These are phyloP conservation scores for Mythimna lalbum DNA, from an alignment of 2,888 invertebrate genomes.

Conservation along the genomic window DNA sequence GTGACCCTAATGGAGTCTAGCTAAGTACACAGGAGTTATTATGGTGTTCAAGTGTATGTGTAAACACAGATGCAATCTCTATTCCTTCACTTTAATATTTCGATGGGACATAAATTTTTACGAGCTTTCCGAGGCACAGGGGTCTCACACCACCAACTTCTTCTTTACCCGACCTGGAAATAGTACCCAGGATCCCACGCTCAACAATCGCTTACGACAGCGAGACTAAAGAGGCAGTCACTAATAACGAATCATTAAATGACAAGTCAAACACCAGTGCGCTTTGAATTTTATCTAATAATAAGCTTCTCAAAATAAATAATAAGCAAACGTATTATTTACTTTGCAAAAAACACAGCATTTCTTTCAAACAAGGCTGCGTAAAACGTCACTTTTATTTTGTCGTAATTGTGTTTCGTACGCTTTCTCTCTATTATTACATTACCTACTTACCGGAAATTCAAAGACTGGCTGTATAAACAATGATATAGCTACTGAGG, in stretches of 20 bases:
- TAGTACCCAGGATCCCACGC: too few relatives aligned
- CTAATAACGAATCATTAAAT: background rate
- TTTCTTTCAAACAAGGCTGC: conserved; percentile 37
- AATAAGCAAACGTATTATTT: conserved; percentile 17
- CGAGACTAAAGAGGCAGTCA: background rate
- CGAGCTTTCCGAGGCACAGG: too few relatives aligned
- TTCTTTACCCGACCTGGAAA: too few relatives aligned
- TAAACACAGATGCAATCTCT: too few relatives aligned
- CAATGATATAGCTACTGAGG: conserved; percentile 32
- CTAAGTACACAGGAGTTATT: too few relatives aligned
- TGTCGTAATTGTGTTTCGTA: conserved; percentile 57
- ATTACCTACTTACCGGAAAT: conserved; percentile 63
- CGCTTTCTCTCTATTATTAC: conserved; percentile 64
- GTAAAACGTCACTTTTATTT: conserved; percentile 49
- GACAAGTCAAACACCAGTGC: background rate
- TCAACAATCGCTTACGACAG: too few relatives aligned
- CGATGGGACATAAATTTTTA: too few relatives aligned
- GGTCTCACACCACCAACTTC: too few relatives aligned
- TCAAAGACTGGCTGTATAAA: conserved; percentile 59
- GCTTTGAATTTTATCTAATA: conserved; percentile 13
- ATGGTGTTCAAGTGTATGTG: too few relatives aligned
- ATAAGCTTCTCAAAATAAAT: conserved; percentile 21
- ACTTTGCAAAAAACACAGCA: conserved; percentile 30
- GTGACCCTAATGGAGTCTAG: too few relatives aligned
- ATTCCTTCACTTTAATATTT: too few relatives aligned